These are phyloP conservation scores for Limnephilus auricula DNA, from an alignment of 2,888 invertebrate genomes.

Conservation along the genomic window DNA sequence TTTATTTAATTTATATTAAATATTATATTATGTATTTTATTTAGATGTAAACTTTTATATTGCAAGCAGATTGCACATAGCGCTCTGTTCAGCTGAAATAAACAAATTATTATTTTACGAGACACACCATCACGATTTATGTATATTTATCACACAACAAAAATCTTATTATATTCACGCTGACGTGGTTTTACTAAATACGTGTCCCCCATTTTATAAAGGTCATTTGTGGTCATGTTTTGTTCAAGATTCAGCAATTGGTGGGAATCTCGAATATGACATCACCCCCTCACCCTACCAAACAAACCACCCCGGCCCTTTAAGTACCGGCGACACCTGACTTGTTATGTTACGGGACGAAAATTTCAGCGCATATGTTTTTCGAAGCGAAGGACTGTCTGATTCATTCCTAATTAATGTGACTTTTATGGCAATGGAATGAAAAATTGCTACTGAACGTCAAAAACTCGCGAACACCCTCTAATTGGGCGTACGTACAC, in stretches of 20 bases:
- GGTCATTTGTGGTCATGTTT: background rate
- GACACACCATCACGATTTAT: background rate
- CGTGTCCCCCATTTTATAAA: background rate
- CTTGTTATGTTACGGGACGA: background rate
- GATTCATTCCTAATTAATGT: constrained; percentile 59
- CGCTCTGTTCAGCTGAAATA: no score
- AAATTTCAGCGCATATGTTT: background rate
- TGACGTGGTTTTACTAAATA: background rate
- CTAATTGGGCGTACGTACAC: no score
- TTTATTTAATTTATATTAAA: no score
- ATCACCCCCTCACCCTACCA: background rate
- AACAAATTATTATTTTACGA: no score
- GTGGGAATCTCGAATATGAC: background rate
- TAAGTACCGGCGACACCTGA: background rate
- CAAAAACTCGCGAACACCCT: background rate
- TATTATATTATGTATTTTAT: no score
- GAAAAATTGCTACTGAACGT: background rate
- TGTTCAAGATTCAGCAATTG: background rate
- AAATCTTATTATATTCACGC: constrained; percentile 53
- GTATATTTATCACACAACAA: background rate
- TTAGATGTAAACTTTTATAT: no score
- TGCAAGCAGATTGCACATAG: no score
- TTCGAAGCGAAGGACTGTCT: constrained; percentile 46
- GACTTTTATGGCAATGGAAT: constrained; percentile 46
- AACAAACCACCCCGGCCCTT: background rate